Base-by-base conservation (phyloP, 2,113 vertebrate species). In the Noturus placidus region DNA sequence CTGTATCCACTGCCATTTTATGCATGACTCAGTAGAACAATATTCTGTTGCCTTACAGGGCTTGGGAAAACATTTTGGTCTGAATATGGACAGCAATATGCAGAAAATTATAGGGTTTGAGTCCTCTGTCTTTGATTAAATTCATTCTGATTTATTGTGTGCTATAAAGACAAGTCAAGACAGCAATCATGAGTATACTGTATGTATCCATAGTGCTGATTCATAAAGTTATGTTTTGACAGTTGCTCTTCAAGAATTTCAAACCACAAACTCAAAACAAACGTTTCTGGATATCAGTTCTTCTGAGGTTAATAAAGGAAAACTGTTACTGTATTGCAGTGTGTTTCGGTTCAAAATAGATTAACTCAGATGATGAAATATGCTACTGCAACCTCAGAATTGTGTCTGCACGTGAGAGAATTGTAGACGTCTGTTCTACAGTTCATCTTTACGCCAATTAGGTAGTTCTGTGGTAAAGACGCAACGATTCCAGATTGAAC, bases 1-100 rank as follows among this genome's bases (percentile, higher is more conserved):
- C 30, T 27, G 15, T 85, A 63, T 86, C 67, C 88, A 42, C 79
- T 65, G 80, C 52, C 69, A 85, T 85, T 85, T 80, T 61, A 78
- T 81, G 82, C 87, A 59, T 70, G 61, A 81, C 30, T 78, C 8
- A 83, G 59, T 59, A 30, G 5, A 50, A 78, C 30, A 67, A 33
- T 69, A 80, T 46, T 87, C 67, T 8, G 52, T 63, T 33, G 38
- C 67, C 27, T 46, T 74, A 33, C 57, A 70, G 27, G 52, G 20
- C 56, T 72, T 35, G 56, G 63, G 14, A 87, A 87, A 83, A 76
- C 80, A 61, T 70, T 59, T 67, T 69, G 82, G 30, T 67, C 79
- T 74, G 54, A 82, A 30, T 82, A 30, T 67, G 42, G 35, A 63
- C 63, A 52, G 1, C 22, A 33, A 33, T 72, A 82, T 72, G 63